These are phyloP conservation scores for Osmerus mordax DNA, from an alignment of 2,113 vertebrate genomes.

Conservation along the genomic window DNA sequence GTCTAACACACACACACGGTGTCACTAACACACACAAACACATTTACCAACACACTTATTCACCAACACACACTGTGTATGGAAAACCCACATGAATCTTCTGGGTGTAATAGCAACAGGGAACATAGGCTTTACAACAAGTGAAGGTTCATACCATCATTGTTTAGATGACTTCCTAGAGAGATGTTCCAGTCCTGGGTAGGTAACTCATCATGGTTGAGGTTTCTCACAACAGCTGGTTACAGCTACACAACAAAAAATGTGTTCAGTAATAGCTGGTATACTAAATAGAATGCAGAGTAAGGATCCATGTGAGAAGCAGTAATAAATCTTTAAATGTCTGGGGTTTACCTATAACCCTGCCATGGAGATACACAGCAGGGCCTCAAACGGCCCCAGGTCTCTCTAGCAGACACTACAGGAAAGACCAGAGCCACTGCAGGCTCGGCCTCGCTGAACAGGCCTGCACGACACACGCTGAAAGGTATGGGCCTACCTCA, in stretches of 20 bases:
- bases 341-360: constrained; percentile 64
- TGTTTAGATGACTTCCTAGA: no score
- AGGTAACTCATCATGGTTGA: no score
- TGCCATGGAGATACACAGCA: constrained; percentile 35
- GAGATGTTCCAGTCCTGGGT: no score
- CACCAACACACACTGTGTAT: no score
- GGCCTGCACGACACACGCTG: background rate
- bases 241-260: background rate
- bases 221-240: no score
- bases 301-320: background rate
- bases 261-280: background rate
- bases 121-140: no score
- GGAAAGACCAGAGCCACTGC: constrained; percentile 63
- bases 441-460: constrained; percentile 51
- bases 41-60: no score
- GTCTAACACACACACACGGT: no score
- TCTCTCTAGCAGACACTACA: constrained; percentile 65
- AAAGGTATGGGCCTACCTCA: no score
- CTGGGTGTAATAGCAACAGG: no score
- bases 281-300: background rate
- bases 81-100: no score
- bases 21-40: background rate
- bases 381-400: constrained; percentile 67
- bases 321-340: constrained; percentile 26
- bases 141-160: no score